These are phyloP conservation scores for Spinus pinus DNA, from an alignment of 2,797 vertebrate species.

Conservation along the genomic window DNA sequence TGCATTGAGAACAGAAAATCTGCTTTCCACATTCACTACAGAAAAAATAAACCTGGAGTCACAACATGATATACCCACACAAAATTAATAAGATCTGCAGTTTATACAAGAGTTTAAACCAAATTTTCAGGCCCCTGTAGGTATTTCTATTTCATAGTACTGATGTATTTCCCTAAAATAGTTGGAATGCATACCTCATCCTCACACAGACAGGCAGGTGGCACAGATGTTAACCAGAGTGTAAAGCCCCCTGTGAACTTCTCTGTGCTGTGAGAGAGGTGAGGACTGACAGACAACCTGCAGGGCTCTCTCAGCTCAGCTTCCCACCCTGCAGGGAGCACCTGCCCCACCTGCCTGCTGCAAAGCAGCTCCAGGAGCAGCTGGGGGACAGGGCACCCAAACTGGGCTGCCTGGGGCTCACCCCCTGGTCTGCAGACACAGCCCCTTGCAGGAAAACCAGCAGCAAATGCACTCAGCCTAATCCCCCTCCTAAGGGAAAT, in stretches of 20 bases:
- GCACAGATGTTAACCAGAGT: neutral
- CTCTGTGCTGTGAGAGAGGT: neutral
- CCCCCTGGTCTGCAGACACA: neutral
- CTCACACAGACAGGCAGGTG: neutral
- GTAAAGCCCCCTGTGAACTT: neutral
- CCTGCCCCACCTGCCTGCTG: neutral
- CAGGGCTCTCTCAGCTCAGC: fast-evolving
- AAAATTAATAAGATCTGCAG: neutral
- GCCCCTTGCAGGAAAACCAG: neutral
- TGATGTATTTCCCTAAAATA: neutral
- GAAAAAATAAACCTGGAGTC: neutral
- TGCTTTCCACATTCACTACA: conserved; percentile 35
- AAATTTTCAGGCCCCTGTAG: neutral
- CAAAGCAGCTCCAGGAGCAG: fast-evolving
- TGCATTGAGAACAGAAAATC: neutral
- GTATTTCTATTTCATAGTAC: neutral
- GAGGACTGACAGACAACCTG: neutral
- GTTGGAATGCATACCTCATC: neutral
- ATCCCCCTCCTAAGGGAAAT: neutral
- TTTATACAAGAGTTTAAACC: neutral
- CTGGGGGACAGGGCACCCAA: neutral
- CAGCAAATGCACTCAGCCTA: neutral
- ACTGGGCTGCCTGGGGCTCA: neutral
- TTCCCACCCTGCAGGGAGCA: neutral
- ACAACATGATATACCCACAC: neutral